Evolutionary conservation across 2,113 vertebrate genomes (phyloP).

Genomic region (Notothenia rossii): DNA sequence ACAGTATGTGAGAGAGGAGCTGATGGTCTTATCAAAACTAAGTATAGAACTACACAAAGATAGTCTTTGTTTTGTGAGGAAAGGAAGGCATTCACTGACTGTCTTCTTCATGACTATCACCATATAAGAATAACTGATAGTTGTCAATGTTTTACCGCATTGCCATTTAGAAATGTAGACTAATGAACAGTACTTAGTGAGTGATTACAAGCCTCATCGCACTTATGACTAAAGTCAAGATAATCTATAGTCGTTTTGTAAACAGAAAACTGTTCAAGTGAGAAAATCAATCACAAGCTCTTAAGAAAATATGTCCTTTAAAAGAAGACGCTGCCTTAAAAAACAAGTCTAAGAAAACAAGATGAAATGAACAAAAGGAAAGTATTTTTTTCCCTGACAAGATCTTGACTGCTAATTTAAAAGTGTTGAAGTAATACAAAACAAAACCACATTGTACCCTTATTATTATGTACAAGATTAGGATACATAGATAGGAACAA

Average conservation of each 20-base stretch:
- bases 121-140: neutral
- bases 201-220: conserved; percentile 20
- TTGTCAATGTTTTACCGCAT: neutral
- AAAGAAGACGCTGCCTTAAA: conserved; percentile 18
- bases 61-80: neutral
- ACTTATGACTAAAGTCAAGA: conserved; percentile 1
- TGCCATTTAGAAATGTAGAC: neutral
- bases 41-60: no score
- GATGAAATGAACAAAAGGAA: neutral
- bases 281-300: conserved; percentile 2
- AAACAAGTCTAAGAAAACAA: conserved; percentile 2
- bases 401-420: no score
- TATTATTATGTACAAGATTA: neutral
- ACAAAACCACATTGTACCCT: no score
- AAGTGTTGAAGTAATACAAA: no score
- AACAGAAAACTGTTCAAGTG: conserved; percentile 7
- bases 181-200: conserved; percentile 1
- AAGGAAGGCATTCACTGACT: neutral
- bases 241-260: neutral
- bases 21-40: neutral
- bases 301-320: conserved; percentile 8
- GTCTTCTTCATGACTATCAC: neutral
- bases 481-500: neutral
- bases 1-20: neutral
- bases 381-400: neutral